Conservation (phyloP, 2,113 vertebrate genomes). For the Gymnobelideus leadbeateri region DNA sequence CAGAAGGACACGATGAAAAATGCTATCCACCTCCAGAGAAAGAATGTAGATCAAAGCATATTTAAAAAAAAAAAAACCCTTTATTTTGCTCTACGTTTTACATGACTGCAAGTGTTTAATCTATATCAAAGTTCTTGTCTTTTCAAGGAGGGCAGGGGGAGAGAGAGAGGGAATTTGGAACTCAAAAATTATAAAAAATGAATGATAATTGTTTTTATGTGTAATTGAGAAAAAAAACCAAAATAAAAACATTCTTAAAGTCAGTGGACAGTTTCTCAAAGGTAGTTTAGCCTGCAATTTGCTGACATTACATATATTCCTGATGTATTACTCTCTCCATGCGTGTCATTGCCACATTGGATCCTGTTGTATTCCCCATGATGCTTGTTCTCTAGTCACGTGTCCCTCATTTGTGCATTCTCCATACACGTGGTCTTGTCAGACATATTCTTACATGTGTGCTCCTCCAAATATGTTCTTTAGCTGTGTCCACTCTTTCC, state of each 20-base stretch:
- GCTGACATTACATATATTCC: neutral
- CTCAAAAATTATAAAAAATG: neutral
- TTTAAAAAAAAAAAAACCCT: neutral
- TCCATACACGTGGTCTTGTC: neutral
- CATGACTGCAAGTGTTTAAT: neutral
- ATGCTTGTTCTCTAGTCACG: neutral
- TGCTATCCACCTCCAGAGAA: neutral
- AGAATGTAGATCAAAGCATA: neutral
- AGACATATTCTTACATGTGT: neutral
- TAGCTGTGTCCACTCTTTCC: neutral
- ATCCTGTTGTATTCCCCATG: neutral
- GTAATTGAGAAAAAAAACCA: neutral
- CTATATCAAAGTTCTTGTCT: neutral
- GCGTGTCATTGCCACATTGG: neutral
- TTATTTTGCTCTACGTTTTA: neutral
- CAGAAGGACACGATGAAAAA: neutral
- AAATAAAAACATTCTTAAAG: neutral
- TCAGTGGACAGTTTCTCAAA: neutral
- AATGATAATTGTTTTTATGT: neutral
- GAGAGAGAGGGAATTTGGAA: neutral
- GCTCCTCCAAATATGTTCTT: neutral
- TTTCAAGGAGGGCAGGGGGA: neutral
- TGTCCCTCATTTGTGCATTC: neutral
- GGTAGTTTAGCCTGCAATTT: neutral
- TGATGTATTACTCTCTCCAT: neutral